Conservation (phyloP, 2,888 invertebrate genomes). For the Gisinianus flammeolus region DNA sequence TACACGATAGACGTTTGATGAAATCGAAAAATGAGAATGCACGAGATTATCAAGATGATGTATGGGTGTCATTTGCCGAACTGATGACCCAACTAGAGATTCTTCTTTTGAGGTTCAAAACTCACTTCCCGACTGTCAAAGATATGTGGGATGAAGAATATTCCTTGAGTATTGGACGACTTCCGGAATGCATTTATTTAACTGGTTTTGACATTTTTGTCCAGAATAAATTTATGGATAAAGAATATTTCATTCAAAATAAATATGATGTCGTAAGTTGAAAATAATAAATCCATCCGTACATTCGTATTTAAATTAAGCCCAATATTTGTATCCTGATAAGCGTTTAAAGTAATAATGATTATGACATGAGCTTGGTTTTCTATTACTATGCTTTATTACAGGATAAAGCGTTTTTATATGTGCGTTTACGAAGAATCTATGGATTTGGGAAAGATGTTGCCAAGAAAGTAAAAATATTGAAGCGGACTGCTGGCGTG, state of each 20-base stretch:
- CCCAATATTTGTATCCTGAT: too few species aligned
- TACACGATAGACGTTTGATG: conserved; percentile 47
- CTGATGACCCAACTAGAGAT: conserved; percentile 38
- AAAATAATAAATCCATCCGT: not conserved
- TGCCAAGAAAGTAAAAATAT: conserved; percentile 32
- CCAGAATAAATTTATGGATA: conserved; percentile 24
- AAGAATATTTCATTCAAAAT: conserved; percentile 17
- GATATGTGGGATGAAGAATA: not conserved
- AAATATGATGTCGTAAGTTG: conserved; percentile 21
- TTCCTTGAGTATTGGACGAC: conserved; percentile 17
- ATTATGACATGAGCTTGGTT: not conserved
- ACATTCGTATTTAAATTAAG: not conserved
- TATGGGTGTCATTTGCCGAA: conserved; percentile 41
- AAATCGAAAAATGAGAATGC: conserved; percentile 30
- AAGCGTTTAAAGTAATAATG: too few species aligned
- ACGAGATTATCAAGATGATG: conserved; percentile 39
- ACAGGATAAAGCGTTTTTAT: conserved; percentile 33
- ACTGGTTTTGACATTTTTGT: conserved; percentile 22
- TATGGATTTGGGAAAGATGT: conserved; percentile 36
- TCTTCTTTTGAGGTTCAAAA: conserved; percentile 30
- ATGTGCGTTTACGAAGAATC: conserved; percentile 27
- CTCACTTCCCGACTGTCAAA: conserved; percentile 27
- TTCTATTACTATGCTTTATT: not conserved
- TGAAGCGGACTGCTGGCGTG: conserved; percentile 20
- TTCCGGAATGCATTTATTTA: conserved; percentile 27